Conservation (phyloP, 1,140 invertebrate species). For the Drosophila setifemur region DNA sequence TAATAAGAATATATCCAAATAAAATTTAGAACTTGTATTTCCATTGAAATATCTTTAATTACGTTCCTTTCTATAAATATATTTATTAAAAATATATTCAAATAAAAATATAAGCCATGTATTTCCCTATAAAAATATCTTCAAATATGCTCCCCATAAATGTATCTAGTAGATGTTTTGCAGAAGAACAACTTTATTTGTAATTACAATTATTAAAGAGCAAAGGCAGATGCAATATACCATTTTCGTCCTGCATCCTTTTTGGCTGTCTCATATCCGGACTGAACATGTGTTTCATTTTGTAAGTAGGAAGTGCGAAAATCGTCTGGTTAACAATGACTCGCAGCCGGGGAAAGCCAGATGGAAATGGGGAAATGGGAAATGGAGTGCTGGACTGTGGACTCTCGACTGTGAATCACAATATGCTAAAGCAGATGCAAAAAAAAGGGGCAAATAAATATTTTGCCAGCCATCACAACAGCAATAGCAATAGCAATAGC, state of each 20-base stretch:
- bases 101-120: too few relatives aligned
- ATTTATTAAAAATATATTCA: too few relatives aligned
- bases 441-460: slow-evolving; percentile 32
- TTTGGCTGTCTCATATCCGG: not conserved
- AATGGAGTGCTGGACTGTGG: not conserved
- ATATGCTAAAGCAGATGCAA: slow-evolving; percentile 30
- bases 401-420: slow-evolving; percentile 11
- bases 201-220: too few relatives aligned
- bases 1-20: too few relatives aligned
- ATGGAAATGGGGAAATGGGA: not conserved
- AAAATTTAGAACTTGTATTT: too few relatives aligned
- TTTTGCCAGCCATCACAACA: slow-evolving; percentile 38
- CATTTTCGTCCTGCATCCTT: not conserved
- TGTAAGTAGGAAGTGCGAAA: slow-evolving; percentile 20
- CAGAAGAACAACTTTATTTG: too few relatives aligned
- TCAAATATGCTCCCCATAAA: too few relatives aligned
- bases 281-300: slow-evolving; percentile 4
- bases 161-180: too few relatives aligned
- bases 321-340: slow-evolving; percentile 17
- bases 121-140: too few relatives aligned
- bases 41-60: too few relatives aligned
- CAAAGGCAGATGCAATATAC: too few relatives aligned
- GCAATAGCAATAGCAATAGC: slow-evolving; percentile 7
- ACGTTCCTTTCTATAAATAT: too few relatives aligned
- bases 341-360: not conserved